Evolutionary conservation across 2,888 invertebrate genomes (phyloP).

Genomic region (Drosophila merina): DNA sequence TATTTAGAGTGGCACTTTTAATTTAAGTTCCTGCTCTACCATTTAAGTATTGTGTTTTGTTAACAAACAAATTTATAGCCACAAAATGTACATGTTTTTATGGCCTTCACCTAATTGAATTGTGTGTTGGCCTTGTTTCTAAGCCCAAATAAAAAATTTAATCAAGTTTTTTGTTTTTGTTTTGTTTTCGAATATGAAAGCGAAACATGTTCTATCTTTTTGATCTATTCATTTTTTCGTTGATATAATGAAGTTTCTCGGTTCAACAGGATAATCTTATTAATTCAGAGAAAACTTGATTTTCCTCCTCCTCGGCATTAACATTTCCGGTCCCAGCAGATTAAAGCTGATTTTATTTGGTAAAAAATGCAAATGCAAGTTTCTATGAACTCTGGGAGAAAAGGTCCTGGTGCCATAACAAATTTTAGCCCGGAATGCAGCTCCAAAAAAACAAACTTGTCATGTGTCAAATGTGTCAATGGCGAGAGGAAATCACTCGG

Average conservation of each 20-base stretch:
- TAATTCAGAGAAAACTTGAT: neutral
- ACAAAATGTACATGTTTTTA: constrained; percentile 1
- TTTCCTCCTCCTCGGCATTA: neutral
- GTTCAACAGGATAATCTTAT: neutral
- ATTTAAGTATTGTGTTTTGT: neutral
- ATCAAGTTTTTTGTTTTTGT: neutral
- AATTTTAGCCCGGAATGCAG: constrained; percentile 8
- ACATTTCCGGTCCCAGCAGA: neutral
- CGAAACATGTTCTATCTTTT: neutral
- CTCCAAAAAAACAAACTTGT: constrained; percentile 33
- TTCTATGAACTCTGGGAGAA: neutral
- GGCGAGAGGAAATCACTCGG: constrained; percentile 64
- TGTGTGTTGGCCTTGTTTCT: neutral
- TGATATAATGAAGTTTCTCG: neutral
- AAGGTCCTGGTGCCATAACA: constrained; percentile 6
- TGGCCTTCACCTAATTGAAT: constrained; percentile 5
- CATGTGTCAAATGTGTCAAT: constrained; percentile 32
- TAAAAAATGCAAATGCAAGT: neutral
- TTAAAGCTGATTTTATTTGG: neutral
- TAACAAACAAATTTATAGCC: neutral
- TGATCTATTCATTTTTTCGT: neutral
- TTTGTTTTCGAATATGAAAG: neutral
- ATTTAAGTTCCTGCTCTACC: neutral
- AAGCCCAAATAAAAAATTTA: neutral
- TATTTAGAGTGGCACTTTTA: neutral